Evolutionary conservation across 2,113 vertebrate species (phyloP).

Genomic region (Kryptolebias marmoratus): DNA sequence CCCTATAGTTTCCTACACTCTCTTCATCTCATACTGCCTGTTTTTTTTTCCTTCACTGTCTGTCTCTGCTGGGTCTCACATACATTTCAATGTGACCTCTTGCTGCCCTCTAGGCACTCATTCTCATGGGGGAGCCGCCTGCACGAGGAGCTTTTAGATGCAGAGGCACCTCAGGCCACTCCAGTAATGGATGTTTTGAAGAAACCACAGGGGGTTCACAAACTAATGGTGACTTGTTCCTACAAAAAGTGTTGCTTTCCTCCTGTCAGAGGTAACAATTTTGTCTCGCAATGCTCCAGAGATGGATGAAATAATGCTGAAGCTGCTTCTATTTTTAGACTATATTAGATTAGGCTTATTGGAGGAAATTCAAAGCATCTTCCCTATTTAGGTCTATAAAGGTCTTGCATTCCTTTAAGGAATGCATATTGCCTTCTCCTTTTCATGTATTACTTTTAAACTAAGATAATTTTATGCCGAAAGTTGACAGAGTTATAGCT

Average conservation of each 20-base stretch:
- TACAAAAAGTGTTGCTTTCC: slow-evolving; percentile 16
- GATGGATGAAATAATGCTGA: slow-evolving; percentile 1
- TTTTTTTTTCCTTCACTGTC: slow-evolving; percentile 1
- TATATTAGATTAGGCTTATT: neutral
- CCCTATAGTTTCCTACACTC: neutral
- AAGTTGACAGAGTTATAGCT: too few relatives aligned
- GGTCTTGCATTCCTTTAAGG: too few relatives aligned
- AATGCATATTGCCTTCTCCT: too few relatives aligned
- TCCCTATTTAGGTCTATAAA: too few relatives aligned
- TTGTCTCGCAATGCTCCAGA: slow-evolving; percentile 5
- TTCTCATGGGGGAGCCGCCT: slow-evolving; percentile 51
- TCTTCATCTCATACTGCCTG: neutral
- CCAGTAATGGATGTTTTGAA: slow-evolving; percentile 62
- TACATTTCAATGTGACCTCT: slow-evolving; percentile 66
- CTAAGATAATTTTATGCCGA: too few relatives aligned
- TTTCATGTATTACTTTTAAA: too few relatives aligned
- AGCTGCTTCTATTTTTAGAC: neutral
- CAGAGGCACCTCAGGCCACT: slow-evolving; percentile 49
- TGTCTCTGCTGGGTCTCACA: slow-evolving; percentile 34
- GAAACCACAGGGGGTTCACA: slow-evolving; percentile 41
- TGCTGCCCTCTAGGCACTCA: slow-evolving; percentile 50
- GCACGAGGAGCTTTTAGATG: slow-evolving; percentile 64
- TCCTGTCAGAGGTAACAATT: slow-evolving; percentile 15
- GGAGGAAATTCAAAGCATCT: too few relatives aligned
- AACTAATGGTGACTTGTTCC: slow-evolving; percentile 37